Evolutionary conservation across 2,113 vertebrate species (phyloP), one percentile per base, ranked within the genome.

Genomic region (Trichomycterus rosablanca): DNA sequence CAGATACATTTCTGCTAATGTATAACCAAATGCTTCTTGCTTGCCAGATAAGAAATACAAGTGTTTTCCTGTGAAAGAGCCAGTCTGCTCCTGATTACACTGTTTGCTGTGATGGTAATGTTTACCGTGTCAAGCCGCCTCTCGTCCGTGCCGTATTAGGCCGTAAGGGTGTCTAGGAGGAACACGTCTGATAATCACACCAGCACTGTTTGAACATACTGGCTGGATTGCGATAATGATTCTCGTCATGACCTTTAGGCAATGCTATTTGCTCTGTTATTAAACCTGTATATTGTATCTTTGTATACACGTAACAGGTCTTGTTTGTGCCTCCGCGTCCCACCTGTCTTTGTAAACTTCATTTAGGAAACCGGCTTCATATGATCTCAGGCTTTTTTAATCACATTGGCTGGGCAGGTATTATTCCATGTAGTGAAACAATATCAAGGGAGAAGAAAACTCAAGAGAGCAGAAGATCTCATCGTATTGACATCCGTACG

Each of bases 1-100:
- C 64, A 59, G 28, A 63, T 63, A 57, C 22, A 16, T 61, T 59
- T 44, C 46, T 65, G n/a, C 50, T 63, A 53, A 66, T 67, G 59
- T 55, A 24, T 18, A 24, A 23, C 44, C 19, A 26, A 37, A 43
- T 39, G 50, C 20, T 28, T 63, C 35, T 67, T 15, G 16, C 32
- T 32, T 16, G 1, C 16, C 35, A 16, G 19, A 53, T 58, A 52
- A 52, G 63, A 44, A 51, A 54, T 48, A 49, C 8, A 49, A 56
- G 50, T 12, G 10, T 44, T 53, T 66, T 58, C 63, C 63, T 24
- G 37, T 39, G 51, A 63, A 71, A 49, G 32, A 55, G 45, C 51
- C 53, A 63, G 70, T 53, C 65, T 72, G 64, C 39, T 67, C 53
- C 51, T 68, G 65, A 72, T 72, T 72, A 68, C 54, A 57, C n/a